These are phyloP conservation scores for Holcopasites calliopsidis DNA, from an alignment of 1,140 invertebrate species.

Conservation along the genomic window DNA sequence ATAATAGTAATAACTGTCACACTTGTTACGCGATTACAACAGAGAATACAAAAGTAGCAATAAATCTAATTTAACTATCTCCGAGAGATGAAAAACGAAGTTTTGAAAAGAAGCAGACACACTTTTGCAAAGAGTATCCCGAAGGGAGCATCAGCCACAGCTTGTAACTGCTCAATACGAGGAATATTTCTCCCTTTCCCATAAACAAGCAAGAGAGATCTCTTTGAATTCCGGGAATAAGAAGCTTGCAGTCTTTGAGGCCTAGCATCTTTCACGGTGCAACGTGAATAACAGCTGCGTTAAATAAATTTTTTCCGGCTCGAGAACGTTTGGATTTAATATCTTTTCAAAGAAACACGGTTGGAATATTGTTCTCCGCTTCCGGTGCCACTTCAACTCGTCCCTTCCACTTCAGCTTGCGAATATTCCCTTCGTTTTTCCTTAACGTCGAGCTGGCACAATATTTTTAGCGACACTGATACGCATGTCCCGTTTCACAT, in stretches of 20 bases:
- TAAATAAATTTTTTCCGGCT: conserved; percentile 29
- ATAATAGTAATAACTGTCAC: too few relatives aligned
- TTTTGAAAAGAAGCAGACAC: neutral
- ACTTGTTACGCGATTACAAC: too few relatives aligned
- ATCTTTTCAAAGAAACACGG: neutral
- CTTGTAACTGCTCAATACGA: neutral
- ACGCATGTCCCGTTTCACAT: neutral
- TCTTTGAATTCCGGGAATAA: conserved; percentile 1
- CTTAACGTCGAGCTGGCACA: neutral
- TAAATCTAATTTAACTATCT: too few relatives aligned
- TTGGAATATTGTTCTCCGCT: neutral
- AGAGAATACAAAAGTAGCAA: too few relatives aligned
- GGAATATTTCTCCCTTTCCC: neutral
- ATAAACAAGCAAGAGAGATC: neutral
- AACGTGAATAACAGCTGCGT: conserved; percentile 7
- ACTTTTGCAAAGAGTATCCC: neutral
- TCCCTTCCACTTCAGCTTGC: neutral
- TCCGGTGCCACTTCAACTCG: neutral
- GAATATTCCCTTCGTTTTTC: neutral
- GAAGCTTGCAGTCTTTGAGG: conserved; percentile 6
- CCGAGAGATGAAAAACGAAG: too few relatives aligned
- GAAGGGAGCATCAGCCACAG: neutral
- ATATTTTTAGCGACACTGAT: neutral
- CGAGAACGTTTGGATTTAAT: neutral
- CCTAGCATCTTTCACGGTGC: neutral